A percentile compares a stretch with the other conserved stretches of the same genome.
phyloP scores from a whole-genome alignment of 2,113 vertebrate species.

The Pseudonaja textilis region DNA sequence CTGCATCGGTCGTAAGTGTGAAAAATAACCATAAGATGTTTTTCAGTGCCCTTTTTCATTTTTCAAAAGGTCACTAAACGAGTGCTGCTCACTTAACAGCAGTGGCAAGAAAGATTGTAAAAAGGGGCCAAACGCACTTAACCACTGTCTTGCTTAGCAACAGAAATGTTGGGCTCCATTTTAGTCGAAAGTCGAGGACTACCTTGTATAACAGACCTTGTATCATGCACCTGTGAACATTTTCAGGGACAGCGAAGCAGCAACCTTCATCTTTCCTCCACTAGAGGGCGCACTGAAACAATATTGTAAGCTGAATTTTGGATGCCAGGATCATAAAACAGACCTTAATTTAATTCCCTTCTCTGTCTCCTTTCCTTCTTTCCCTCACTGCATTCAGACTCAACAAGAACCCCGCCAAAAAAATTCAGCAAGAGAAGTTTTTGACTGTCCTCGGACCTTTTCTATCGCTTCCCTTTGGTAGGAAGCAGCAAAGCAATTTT shows the following conservation, averaged over 20 bases:
- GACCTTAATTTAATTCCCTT: not conserved
- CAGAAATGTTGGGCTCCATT: not conserved
- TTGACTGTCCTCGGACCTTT: not conserved
- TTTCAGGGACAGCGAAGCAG: not conserved
- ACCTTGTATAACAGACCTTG: not conserved
- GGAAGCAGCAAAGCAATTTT: not conserved
- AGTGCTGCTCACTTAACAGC: too few relatives aligned
- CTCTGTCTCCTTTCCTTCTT: not conserved
- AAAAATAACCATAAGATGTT: too few relatives aligned
- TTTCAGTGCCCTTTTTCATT: too few relatives aligned
- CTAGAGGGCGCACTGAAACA: slow-evolving; percentile 50
- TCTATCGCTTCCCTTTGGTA: not conserved
- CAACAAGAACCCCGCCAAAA: not conserved
- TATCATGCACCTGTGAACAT: not conserved
- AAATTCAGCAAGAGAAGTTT: not conserved
- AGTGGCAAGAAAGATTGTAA: too few relatives aligned
- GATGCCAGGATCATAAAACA: not conserved
- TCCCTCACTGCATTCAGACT: not conserved
- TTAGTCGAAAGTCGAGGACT: not conserved
- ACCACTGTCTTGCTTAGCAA: too few relatives aligned
- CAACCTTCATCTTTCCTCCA: slow-evolving; percentile 24
- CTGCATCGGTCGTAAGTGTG: too few relatives aligned
- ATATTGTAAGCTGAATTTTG: not conserved
- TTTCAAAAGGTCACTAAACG: too few relatives aligned
- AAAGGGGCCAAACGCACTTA: too few relatives aligned